Conservation (phyloP, 2,797 vertebrate genomes). For the Microtus obscurus region DNA sequence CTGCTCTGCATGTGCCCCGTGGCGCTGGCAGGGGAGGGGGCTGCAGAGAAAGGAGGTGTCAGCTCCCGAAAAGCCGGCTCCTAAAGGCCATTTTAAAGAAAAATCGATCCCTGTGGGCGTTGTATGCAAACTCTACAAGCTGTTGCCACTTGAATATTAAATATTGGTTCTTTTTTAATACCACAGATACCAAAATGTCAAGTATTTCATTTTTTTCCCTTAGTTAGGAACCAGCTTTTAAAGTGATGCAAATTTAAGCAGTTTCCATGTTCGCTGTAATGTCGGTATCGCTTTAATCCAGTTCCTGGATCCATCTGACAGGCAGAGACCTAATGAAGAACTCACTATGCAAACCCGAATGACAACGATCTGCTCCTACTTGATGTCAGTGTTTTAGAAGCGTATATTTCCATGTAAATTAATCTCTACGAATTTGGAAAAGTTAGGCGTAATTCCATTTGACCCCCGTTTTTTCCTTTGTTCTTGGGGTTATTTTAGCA, state of each 20-base stretch:
- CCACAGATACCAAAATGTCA: slow-evolving; percentile 82
- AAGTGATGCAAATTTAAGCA: slow-evolving; percentile 69
- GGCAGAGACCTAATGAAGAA: slow-evolving; percentile 54
- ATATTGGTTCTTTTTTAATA: slow-evolving; percentile 83
- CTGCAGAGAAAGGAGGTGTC: slow-evolving; percentile 73
- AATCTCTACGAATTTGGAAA: neutral
- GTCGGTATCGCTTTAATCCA: slow-evolving; percentile 42
- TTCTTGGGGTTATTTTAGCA: slow-evolving; percentile 13
- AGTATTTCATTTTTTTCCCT: slow-evolving; percentile 71
- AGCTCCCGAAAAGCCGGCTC: slow-evolving; percentile 83
- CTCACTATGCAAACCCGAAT: slow-evolving; percentile 34
- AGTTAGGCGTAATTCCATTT: slow-evolving; percentile 21
- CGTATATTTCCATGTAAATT: slow-evolving; percentile 2
- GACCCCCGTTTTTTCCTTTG: slow-evolving; percentile 29
- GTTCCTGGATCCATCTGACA: slow-evolving; percentile 45
- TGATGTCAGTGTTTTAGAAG: slow-evolving; percentile 21
- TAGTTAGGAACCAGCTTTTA: slow-evolving; percentile 74
- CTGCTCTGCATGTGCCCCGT: slow-evolving; percentile 20
- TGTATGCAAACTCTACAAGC: slow-evolving; percentile 84
- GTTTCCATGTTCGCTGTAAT: slow-evolving; percentile 48
- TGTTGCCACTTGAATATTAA: slow-evolving; percentile 84
- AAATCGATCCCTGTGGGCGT: slow-evolving; percentile 83
- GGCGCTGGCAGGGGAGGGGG: slow-evolving; percentile 67
- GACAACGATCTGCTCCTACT: slow-evolving; percentile 12
- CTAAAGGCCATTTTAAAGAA: slow-evolving; percentile 85